phyloP scores from a whole-genome alignment of 2,888 invertebrate species.

The Patella caerulea region DNA sequence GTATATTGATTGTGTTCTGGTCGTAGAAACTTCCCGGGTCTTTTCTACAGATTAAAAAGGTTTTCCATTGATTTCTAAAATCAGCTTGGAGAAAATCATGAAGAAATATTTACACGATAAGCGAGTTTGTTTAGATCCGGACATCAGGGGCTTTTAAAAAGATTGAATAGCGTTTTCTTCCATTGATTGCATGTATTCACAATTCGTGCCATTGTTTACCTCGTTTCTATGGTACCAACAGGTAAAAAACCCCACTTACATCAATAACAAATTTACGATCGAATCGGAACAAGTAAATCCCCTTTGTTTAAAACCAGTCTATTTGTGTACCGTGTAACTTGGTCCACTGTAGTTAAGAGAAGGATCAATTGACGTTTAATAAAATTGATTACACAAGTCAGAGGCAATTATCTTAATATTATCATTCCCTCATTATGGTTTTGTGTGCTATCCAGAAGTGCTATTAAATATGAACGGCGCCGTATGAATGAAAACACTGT shows the following conservation, averaged over 20 bases:
- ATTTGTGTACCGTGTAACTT: not conserved
- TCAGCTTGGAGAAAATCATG: not conserved
- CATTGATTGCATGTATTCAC: constrained; percentile 4
- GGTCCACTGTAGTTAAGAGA: not conserved
- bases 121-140: not conserved
- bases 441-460: too few relatives aligned
- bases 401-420: too few relatives aligned
- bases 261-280: constrained; percentile 10
- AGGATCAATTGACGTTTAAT: not conserved
- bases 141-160: not conserved
- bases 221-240: not conserved
- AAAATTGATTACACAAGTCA: not conserved
- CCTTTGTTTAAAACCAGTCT: not conserved
- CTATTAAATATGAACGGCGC: too few relatives aligned
- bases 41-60: not conserved
- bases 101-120: not conserved
- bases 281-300: not conserved
- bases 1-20: not conserved
- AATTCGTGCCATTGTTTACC: not conserved
- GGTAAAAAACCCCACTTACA: constrained; percentile 3
- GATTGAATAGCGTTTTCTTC: not conserved
- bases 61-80: not conserved
- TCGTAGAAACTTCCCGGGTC: not conserved
- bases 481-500: too few relatives aligned
- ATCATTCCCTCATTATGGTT: too few relatives aligned